Evolutionary conservation across 2,888 invertebrate species (phyloP).

Genomic region (Epiblema foenella): DNA sequence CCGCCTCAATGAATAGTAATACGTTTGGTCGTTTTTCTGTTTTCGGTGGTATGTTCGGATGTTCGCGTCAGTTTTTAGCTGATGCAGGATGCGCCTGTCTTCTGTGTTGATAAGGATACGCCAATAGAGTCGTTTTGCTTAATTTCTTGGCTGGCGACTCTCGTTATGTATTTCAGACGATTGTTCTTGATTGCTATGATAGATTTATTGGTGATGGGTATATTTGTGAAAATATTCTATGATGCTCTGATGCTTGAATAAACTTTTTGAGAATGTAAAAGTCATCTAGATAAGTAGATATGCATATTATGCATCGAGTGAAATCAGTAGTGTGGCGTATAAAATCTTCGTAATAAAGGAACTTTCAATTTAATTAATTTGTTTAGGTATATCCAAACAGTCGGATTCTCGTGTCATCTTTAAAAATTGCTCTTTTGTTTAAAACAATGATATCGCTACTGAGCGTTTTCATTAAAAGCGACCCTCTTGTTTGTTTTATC

Average conservation of each 20-base stretch:
- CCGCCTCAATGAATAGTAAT: conserved; percentile 68
- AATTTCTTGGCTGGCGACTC: conserved; percentile 26
- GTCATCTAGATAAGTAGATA: too few relatives aligned
- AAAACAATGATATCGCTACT: too few relatives aligned
- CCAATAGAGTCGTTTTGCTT: conserved; percentile 39
- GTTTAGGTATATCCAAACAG: too few relatives aligned
- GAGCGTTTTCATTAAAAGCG: too few relatives aligned
- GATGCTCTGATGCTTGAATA: not conserved
- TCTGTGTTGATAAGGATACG: conserved; percentile 36
- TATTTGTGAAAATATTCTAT: not conserved
- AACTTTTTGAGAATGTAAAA: too few relatives aligned
- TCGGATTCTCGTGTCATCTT: too few relatives aligned
- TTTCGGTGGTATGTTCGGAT: conserved; percentile 51
- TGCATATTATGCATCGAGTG: too few relatives aligned
- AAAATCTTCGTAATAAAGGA: too few relatives aligned
- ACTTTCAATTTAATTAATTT: too few relatives aligned
- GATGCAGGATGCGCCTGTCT: conserved; percentile 43
- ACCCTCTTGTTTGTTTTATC: too few relatives aligned
- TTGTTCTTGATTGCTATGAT: conserved; percentile 31
- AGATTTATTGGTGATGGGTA: conserved; percentile 5
- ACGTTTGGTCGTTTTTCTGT: conserved; percentile 50
- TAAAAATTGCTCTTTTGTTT: too few relatives aligned
- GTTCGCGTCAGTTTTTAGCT: conserved; percentile 56
- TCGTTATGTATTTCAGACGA: conserved; percentile 28
- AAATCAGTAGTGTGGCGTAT: too few relatives aligned